phyloP scores from a whole-genome alignment of 2,113 vertebrate species.

The Epinephelus moara region DNA sequence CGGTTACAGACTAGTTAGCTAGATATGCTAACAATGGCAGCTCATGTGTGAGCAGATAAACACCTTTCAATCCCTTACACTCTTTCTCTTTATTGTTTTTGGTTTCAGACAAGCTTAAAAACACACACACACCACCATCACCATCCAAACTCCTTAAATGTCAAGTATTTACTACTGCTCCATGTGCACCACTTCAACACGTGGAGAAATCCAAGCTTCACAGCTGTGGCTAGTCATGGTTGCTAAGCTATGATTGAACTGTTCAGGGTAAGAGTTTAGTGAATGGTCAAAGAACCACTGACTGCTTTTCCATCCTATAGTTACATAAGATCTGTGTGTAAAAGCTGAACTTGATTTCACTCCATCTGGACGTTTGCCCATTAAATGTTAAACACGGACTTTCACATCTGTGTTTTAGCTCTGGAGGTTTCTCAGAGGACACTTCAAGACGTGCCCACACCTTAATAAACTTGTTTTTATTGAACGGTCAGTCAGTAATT shows the following conservation, averaged over 20 bases:
- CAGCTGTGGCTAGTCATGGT: background rate
- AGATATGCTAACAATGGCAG: background rate
- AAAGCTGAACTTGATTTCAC: background rate
- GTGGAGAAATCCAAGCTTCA: background rate
- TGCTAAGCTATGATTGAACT: background rate
- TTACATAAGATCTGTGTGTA: constrained; percentile 27
- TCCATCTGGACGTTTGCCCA: constrained; percentile 44
- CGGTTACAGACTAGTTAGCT: background rate
- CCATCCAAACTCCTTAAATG: background rate
- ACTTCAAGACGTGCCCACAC: background rate
- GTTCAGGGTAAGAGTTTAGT: background rate
- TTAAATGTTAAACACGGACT: constrained; percentile 28
- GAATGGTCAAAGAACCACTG: background rate
- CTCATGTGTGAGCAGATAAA: background rate
- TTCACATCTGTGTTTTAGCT: constrained; percentile 41
- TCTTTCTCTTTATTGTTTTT: background rate
- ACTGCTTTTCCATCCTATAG: constrained; percentile 18
- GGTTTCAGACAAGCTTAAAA: background rate
- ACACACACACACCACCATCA: background rate
- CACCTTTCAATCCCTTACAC: background rate
- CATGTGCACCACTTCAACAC: background rate
- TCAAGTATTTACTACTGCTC: background rate
- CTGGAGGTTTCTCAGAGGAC: constrained; percentile 1
- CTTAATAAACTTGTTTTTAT: constrained; percentile 38
- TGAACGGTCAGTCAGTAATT: constrained; percentile 19